Percentiles rank a stretch among this genome's conserved stretches.
These are phyloP conservation scores for Mechanitis messenoides DNA, from an alignment of 2,888 invertebrate species.

Conservation along the genomic window DNA sequence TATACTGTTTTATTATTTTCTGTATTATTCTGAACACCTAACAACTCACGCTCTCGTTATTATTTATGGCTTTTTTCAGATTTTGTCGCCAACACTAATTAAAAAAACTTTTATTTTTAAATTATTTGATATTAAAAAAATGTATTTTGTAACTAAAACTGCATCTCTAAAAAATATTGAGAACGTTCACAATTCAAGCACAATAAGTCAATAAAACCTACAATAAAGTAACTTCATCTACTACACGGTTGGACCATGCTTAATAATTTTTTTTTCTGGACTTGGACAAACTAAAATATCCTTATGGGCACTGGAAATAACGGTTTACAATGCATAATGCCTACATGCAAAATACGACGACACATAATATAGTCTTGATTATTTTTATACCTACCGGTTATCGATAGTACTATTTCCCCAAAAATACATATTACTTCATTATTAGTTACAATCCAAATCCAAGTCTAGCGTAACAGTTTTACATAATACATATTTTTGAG, in stretches of 20 bases:
- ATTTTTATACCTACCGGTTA: constrained; percentile 44
- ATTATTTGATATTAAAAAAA: neutral
- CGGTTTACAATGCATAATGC: constrained; percentile 43
- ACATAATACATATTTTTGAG: constrained; percentile 52
- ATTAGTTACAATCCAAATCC: neutral
- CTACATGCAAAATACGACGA: constrained; percentile 66
- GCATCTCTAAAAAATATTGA: neutral
- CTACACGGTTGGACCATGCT: constrained; percentile 28
- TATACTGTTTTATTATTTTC: no score
- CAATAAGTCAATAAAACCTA: constrained; percentile 15
- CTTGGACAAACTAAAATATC: constrained; percentile 15
- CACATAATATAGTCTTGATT: constrained; percentile 40
- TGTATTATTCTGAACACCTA: no score
- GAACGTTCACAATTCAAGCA: constrained; percentile 20
- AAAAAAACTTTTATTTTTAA: neutral
- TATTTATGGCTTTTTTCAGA: no score
- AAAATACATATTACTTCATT: constrained; percentile 45
- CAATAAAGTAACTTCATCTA: constrained; percentile 16
- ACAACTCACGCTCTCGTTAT: no score
- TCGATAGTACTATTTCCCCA: constrained; percentile 37
- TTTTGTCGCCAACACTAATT: no score
- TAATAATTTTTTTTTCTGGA: constrained; percentile 19
- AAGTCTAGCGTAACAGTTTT: constrained; percentile 9
- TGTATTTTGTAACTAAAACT: constrained; percentile 5
- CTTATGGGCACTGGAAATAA: constrained; percentile 15